Evolutionary conservation across 1,140 invertebrate species (phyloP).

Genomic region (Drosophila miranda): DNA sequence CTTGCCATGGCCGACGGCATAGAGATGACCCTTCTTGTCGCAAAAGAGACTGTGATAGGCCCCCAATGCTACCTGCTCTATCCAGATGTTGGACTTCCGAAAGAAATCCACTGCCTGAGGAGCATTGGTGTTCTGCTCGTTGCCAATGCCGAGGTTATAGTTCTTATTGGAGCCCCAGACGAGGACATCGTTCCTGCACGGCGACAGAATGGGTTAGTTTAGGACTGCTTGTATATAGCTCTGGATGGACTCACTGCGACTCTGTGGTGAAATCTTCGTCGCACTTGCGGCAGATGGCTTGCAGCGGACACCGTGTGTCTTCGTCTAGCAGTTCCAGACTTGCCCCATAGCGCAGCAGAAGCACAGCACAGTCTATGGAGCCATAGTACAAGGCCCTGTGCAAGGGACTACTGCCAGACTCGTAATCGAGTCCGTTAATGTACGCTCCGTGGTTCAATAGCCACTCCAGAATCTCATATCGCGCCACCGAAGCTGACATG

Average conservation of each 20-base stretch:
- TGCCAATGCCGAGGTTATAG: constrained; percentile 85
- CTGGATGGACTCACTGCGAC: constrained; percentile 50
- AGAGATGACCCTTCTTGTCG: constrained; percentile 84
- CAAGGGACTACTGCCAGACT: constrained; percentile 88
- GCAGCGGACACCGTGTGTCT: constrained; percentile 66
- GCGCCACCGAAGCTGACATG: constrained; percentile 86
- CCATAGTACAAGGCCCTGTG: constrained; percentile 89
- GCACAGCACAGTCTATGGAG: constrained; percentile 85
- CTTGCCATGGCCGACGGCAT: constrained; percentile 88
- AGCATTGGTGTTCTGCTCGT: constrained; percentile 54
- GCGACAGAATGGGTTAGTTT: not conserved
- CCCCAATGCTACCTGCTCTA: constrained; percentile 84
- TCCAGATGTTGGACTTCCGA: constrained; percentile 65
- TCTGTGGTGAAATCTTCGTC: constrained; percentile 32
- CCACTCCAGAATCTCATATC: constrained; percentile 86
- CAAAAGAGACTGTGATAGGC: constrained; percentile 89
- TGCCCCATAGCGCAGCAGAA: constrained; percentile 84
- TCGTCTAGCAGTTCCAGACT: constrained; percentile 71
- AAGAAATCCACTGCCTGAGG: constrained; percentile 79
- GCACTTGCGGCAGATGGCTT: constrained; percentile 65
- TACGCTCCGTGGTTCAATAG: constrained; percentile 84
- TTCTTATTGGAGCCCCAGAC: constrained; percentile 90
- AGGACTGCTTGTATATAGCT: not conserved
- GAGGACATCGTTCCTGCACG: constrained; percentile 83
- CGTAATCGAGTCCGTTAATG: constrained; percentile 85